These are phyloP conservation scores for Holacanthella duospinosa DNA, from an alignment of 2,888 invertebrate genomes.

Conservation along the genomic window DNA sequence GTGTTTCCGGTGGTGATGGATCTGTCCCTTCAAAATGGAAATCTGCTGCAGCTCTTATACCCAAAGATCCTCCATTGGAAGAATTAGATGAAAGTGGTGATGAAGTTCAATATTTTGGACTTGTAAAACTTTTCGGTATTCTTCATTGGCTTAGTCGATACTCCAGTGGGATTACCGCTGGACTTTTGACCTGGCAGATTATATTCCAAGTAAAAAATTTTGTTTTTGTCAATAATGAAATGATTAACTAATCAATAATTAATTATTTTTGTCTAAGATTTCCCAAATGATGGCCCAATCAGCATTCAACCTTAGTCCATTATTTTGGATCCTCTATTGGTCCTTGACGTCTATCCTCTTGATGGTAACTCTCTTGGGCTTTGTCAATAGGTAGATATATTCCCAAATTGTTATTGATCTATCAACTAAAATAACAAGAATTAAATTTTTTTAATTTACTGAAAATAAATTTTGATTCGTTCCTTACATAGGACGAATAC, in stretches of 20 bases:
- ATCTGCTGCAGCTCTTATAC: not conserved
- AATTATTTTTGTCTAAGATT: not conserved
- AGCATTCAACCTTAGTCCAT: not conserved
- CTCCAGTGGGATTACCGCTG: not conserved
- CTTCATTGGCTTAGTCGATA: not conserved
- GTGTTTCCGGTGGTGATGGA: not conserved
- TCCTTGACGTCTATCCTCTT: not conserved
- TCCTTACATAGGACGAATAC: not conserved
- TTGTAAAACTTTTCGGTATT: not conserved
- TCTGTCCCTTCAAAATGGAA: slow-evolving; percentile 1
- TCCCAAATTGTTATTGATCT: too few relatives aligned
- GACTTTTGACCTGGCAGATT: not conserved
- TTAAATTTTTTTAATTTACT: not conserved
- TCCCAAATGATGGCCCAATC: not conserved
- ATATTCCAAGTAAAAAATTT: not conserved
- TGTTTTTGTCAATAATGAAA: too few relatives aligned
- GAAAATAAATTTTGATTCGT: not conserved
- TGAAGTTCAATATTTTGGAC: not conserved
- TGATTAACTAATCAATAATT: not conserved
- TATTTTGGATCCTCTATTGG: not conserved
- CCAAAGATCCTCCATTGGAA: not conserved
- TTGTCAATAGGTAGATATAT: not conserved
- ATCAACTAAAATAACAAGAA: too few relatives aligned
- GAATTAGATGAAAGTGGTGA: not conserved
- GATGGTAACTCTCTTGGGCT: not conserved